Evolutionary conservation across 30 jellyfish, hydroid and myxozoan species (phyloP).

Genomic region (Aurelia coerulea): DNA sequence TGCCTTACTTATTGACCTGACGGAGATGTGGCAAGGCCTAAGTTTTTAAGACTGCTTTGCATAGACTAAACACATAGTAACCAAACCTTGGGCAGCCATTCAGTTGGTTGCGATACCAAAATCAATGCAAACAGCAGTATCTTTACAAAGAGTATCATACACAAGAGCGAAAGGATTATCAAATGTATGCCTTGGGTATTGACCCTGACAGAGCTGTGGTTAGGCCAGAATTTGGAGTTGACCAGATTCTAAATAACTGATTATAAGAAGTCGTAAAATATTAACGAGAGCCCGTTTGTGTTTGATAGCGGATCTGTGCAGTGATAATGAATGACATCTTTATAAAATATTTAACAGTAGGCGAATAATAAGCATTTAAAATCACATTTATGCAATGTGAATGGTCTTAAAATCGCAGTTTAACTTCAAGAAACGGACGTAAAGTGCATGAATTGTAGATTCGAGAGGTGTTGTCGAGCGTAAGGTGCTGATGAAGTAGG

Average conservation of each 20-base stretch:
- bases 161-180: not conserved
- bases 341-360: not conserved
- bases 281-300: slow-evolving; percentile 22
- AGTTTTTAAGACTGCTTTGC: too few species aligned
- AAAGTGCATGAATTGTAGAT: too few species aligned
- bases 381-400: not conserved
- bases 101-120: too few species aligned
- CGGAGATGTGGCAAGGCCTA: slow-evolving; percentile 5
- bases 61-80: too few species aligned
- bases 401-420: not conserved
- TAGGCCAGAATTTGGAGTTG: slow-evolving; percentile 14
- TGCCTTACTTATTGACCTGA: not conserved
- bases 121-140: too few species aligned
- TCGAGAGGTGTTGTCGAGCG: too few species aligned
- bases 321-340: not conserved
- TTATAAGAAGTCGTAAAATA: slow-evolving; percentile 17
- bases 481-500: too few species aligned
- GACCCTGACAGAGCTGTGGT: slow-evolving; percentile 25
- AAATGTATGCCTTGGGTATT: not conserved
- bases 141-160: too few species aligned
- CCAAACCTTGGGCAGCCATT: too few species aligned
- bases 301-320: slow-evolving; percentile 16
- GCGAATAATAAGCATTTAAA: not conserved
- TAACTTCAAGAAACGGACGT: too few species aligned
- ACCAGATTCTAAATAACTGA: slow-evolving; percentile 16